These are phyloP conservation scores for Bothrops alternatus DNA, from an alignment of 2,797 vertebrate species.

Conservation along the genomic window DNA sequence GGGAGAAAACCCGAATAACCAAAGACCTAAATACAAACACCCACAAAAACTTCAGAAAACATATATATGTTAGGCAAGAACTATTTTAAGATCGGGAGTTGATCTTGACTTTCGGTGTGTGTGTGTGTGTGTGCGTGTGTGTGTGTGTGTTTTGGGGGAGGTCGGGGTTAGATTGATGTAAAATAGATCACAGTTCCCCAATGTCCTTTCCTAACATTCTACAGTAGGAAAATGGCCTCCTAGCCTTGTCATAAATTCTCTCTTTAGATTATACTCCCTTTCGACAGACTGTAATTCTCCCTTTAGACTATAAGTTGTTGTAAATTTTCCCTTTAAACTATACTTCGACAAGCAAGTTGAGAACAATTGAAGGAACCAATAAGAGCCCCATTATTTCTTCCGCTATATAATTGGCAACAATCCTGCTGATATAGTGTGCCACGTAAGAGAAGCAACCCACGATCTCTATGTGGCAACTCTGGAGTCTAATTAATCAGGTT, in stretches of 20 bases:
- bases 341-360: slow-evolving; percentile 44
- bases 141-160: too few species aligned
- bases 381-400: slow-evolving; percentile 37
- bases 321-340: neutral
- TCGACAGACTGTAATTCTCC: neutral
- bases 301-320: neutral
- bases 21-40: too few species aligned
- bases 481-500: slow-evolving; percentile 53
- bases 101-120: neutral
- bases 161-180: neutral
- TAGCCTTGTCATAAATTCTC: neutral
- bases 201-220: neutral
- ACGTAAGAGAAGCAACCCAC: slow-evolving; percentile 38
- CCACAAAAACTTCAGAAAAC: too few species aligned
- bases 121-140: neutral
- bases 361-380: slow-evolving; percentile 53
- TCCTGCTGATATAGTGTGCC: slow-evolving; percentile 38
- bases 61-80: neutral
- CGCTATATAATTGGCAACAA: slow-evolving; percentile 50
- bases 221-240: neutral
- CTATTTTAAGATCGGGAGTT: neutral
- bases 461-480: slow-evolving; percentile 32
- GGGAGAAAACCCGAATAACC: too few species aligned
- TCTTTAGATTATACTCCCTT: neutral
- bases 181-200: neutral